Evolutionary conservation across 2,888 invertebrate species (phyloP).

Genomic region (Hecatera dysodea): DNA sequence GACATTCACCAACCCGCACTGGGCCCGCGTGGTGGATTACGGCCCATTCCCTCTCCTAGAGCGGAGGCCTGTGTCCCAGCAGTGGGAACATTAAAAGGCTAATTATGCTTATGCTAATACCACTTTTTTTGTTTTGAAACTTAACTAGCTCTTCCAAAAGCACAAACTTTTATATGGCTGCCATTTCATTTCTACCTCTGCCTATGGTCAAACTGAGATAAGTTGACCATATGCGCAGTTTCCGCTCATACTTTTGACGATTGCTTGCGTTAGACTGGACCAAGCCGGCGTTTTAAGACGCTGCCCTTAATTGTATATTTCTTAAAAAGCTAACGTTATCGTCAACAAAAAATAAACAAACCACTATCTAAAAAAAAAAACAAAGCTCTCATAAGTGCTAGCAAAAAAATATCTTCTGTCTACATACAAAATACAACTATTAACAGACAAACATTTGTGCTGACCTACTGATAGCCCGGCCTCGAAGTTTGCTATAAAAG

Average conservation of each 20-base stretch:
- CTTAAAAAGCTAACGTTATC: background rate
- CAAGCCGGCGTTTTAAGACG: background rate
- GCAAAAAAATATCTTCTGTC: slow-evolving; percentile 67
- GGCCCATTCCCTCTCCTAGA: too few species aligned
- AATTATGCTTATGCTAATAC: too few species aligned
- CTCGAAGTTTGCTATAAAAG: slow-evolving; percentile 94
- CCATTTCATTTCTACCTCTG: too few species aligned
- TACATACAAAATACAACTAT: slow-evolving; percentile 74
- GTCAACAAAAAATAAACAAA: slow-evolving; percentile 9
- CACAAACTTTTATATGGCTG: too few species aligned
- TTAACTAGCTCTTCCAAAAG: too few species aligned
- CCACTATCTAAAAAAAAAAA: slow-evolving; percentile 31
- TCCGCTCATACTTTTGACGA: slow-evolving; percentile 4
- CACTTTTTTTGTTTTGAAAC: too few species aligned
- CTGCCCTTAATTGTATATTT: background rate
- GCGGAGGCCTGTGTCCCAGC: too few species aligned
- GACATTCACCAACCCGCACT: too few species aligned
- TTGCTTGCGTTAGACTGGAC: background rate
- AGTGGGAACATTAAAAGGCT: too few species aligned
- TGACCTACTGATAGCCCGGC: slow-evolving; percentile 95
- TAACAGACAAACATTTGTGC: slow-evolving; percentile 83
- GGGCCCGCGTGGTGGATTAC: too few species aligned
- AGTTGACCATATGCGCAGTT: background rate
- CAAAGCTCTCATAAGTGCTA: slow-evolving; percentile 68
- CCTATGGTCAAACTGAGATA: background rate